These are phyloP conservation scores for Ochropacha duplaris DNA, from an alignment of 2,888 invertebrate species.

Conservation along the genomic window DNA sequence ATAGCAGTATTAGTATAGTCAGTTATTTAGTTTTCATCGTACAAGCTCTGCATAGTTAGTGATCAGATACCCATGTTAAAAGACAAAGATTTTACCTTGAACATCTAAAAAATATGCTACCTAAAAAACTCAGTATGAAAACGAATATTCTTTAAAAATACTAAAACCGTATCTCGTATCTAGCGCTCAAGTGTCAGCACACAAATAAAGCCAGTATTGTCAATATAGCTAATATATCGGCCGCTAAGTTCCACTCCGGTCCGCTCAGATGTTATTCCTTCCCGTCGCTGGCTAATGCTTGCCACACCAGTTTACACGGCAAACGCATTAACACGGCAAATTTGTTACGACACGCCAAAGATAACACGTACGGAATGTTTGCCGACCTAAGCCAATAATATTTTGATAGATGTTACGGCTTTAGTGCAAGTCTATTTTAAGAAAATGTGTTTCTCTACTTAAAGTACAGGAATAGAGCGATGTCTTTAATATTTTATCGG, in stretches of 20 bases:
- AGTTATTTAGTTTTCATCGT: too few relatives aligned
- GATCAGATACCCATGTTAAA: too few relatives aligned
- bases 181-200: neutral
- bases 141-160: neutral
- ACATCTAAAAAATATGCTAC: too few relatives aligned
- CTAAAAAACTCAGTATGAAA: neutral
- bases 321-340: conserved; percentile 50
- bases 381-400: conserved; percentile 35
- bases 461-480: neutral
- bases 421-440: conserved; percentile 1
- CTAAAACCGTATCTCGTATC: neutral
- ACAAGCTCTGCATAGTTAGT: too few relatives aligned
- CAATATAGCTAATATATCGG: conserved; percentile 44
- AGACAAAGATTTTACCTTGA: too few relatives aligned
- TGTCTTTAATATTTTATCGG: too few relatives aligned
- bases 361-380: conserved; percentile 36
- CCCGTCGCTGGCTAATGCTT: conserved; percentile 33
- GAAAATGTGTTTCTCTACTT: neutral
- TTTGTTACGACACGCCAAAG: conserved; percentile 42
- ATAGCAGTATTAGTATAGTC: too few relatives aligned
- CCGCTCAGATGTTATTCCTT: conserved; percentile 36
- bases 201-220: conserved; percentile 24
- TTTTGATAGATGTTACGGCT: conserved; percentile 34
- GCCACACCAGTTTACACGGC: conserved; percentile 40
- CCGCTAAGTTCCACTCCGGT: conserved; percentile 20